Evolutionary conservation across 2,888 invertebrate genomes (phyloP).

Genomic region (Noctua pronuba): DNA sequence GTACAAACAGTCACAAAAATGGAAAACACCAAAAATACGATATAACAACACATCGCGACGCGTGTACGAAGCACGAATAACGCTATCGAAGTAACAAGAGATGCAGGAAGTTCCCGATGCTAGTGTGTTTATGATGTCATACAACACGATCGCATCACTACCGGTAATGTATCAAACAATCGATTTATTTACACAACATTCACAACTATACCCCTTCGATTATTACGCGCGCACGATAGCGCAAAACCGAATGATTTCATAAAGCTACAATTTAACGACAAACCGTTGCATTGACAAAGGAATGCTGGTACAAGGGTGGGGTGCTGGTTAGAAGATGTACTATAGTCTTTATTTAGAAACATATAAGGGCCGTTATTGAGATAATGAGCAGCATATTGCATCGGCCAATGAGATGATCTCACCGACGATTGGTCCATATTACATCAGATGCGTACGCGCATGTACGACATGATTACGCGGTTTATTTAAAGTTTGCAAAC

Average conservation of each 20-base stretch:
- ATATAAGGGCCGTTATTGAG: slow-evolving; percentile 48
- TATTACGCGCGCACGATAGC: slow-evolving; percentile 41
- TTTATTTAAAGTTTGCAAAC: slow-evolving; percentile 44
- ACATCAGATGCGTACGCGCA: slow-evolving; percentile 44
- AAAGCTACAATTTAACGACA: slow-evolving; percentile 36
- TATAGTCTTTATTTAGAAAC: slow-evolving; percentile 51
- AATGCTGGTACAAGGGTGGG: slow-evolving; percentile 53
- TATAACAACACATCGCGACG: slow-evolving; percentile 71
- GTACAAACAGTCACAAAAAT: slow-evolving; percentile 74
- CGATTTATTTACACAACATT: slow-evolving; percentile 79
- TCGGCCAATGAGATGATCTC: slow-evolving; percentile 57
- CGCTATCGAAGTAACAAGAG: slow-evolving; percentile 76
- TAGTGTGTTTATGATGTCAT: slow-evolving; percentile 79
- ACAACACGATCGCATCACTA: slow-evolving; percentile 66
- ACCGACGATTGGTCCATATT: slow-evolving; percentile 38
- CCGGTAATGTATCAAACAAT: slow-evolving; percentile 79
- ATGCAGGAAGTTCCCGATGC: slow-evolving; percentile 79
- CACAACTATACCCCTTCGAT: slow-evolving; percentile 72
- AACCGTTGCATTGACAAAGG: slow-evolving; percentile 67
- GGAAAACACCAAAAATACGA: slow-evolving; percentile 71
- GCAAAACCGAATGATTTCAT: slow-evolving; percentile 56
- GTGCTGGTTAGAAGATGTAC: slow-evolving; percentile 1
- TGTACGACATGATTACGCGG: slow-evolving; percentile 56
- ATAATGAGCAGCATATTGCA: slow-evolving; percentile 13
- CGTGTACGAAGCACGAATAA: slow-evolving; percentile 74